Base-by-base conservation (phyloP, 2,797 vertebrate genomes). In the Argya squamiceps region DNA sequence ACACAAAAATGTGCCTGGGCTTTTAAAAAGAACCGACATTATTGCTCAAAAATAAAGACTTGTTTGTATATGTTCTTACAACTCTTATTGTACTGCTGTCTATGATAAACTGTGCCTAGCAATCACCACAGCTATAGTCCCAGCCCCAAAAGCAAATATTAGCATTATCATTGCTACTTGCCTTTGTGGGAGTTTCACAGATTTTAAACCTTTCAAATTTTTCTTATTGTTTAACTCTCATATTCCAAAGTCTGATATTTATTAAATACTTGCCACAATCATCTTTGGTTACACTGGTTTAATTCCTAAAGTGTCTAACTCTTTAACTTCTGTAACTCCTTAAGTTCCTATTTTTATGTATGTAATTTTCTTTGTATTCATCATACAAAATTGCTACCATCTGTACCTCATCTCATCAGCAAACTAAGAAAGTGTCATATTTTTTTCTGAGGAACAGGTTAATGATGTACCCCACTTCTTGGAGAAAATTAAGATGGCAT, bases 1-100 rank as follows among this genome's bases (percentile, higher is more conserved):
- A 80, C 32, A 43, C 1, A 27, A 37, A 81, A 76, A 60, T 0
- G 0, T 36, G 19, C 2, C 27, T 27, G 4, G 22, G 2, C 53
- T 84, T 67, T 41, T n/a, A 26, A 65, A 79, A 50, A 58, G 39
- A n/a, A 26, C 6, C 11, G 9, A 10, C 4, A 21, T 65, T 74
- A 26, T 52, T 1, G 4, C 18, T 19, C 4, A 76, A 27, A 96
- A 90, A 36, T 24, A 43, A 46, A 49, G 20, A 15, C 4, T 43
- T 43, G 5, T 3, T 15, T 17, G 1, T 13, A 17, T 59, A n/a
- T 34, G 24, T n/a, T 70, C 13, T 70, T 59, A 29, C 16, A 36
- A 37, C 1, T 30, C 1, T 16, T 84, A 11, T 36, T 81, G 20
- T 77, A 22, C 14, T 76, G 4, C 27, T 65, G 18, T 39, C 70